Conservation (phyloP, 2,888 invertebrate species). For the Lasioglossum vierecki region DNA sequence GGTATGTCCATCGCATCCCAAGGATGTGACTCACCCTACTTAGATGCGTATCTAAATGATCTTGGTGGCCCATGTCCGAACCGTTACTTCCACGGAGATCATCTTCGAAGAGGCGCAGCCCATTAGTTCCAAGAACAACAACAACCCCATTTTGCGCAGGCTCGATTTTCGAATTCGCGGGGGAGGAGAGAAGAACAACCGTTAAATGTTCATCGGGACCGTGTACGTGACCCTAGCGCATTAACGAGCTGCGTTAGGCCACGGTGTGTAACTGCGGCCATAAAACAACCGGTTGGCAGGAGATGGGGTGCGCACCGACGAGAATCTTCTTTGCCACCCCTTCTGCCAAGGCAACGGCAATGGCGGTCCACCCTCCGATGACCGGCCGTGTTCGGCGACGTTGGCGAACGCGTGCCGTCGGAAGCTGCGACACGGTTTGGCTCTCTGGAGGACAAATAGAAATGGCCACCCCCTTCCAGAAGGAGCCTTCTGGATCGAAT, state of each 20-base stretch:
- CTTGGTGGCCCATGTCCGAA: not conserved
- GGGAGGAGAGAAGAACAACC: constrained; percentile 21
- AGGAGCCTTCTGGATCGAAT: constrained; percentile 59
- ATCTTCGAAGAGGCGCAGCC: not conserved
- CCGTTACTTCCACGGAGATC: not conserved
- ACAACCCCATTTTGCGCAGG: not conserved
- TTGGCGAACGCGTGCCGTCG: constrained; percentile 75
- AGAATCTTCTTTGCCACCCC: constrained; percentile 26
- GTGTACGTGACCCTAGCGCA: constrained; percentile 42
- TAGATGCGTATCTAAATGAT: not conserved
- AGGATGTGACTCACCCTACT: not conserved
- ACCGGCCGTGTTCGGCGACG: constrained; percentile 60
- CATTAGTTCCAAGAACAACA: constrained; percentile 1
- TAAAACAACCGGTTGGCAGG: constrained; percentile 74
- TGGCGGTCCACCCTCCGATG: constrained; percentile 34
- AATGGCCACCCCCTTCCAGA: constrained; percentile 67
- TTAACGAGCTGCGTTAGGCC: constrained; percentile 59
- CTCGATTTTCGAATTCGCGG: not conserved
- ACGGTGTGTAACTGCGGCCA: constrained; percentile 70
- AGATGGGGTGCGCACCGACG: constrained; percentile 45
- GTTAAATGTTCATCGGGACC: constrained; percentile 32
- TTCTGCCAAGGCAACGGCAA: constrained; percentile 17
- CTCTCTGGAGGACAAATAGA: constrained; percentile 83
- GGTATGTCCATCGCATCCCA: not conserved
- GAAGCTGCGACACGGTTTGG: constrained; percentile 81